Evolutionary conservation across 2,888 invertebrate species (phyloP), one percentile per base, ranked within the genome.

Genomic region (Julus scandinavius): DNA sequence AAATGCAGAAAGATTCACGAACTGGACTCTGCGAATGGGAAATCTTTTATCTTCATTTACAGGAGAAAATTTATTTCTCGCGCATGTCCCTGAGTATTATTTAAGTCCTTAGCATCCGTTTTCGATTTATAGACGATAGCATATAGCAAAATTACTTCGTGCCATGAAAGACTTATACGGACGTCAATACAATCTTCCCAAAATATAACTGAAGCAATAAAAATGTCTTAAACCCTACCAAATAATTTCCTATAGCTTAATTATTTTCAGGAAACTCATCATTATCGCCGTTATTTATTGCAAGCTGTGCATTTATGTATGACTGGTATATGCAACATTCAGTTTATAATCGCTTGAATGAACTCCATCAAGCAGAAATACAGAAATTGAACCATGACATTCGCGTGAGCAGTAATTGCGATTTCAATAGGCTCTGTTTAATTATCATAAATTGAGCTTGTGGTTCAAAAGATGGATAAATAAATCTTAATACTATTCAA

Each of bases 211-310:
- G 29, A 72, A 38, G 29, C 38, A 38, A 72, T 72, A 45, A 45
- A 45, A 45, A 45, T 45, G 45, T 54, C 17, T 54, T 54, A 17
- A 54, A 54, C 38, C 80, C 80, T 80, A n/a, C 11, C 80, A 38
- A 29, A 38, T 80, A 80, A 80, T 38, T 40, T 40, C 80, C 29
- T 80, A 38, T 3, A 38, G 80, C 80, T 40, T 38, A 40, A 80
- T 15, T 80, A 40, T 40, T 80, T 80, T 80, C 80, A 80, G 80
- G 80, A 80, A 80, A 80, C 80, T 80, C 80, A 80, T 80, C 80
- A 80, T 15, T 40, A 29, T 29, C 15, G 15, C 38, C 13, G 5
- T 38, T 80, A 80, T 38, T 40, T 80, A 80, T 80, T 80, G 80
- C 80, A 80, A 80, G 80, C 80, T 38, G 80, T 15, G 80, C 80